Base-by-base conservation (phyloP, 2,888 invertebrate genomes). In the Philonicus albiceps region DNA sequence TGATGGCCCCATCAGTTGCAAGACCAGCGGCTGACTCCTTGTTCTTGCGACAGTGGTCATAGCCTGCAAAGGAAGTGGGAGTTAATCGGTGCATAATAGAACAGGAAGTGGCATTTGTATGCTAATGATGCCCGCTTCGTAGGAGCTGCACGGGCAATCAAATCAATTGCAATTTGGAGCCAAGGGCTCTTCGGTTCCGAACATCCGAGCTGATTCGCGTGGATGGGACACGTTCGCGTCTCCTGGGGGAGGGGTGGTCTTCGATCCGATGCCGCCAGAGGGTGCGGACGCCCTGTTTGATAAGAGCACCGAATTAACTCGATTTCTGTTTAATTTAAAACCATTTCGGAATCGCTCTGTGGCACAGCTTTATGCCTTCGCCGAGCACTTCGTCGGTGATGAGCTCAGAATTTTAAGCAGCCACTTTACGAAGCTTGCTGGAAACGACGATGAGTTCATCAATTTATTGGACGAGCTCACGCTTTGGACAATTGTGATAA, bases 61-160 rank as follows among this genome's bases (percentile, higher is more conserved):
- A 53, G 49, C 53, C 43, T 37, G 64, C 37, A 27, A 76, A 86
- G 86, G 86, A 87, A 87, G 84, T 86, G 73, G 86, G 73, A 86
- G 87, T 87, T 87, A 87, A 87, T 87, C 87, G 86, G 85, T 75
- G 87, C 81, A 85, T 86, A 87, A 86, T 86, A 83, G 85, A 75
- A 84, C 87, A 86, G 87, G 87, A 87, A 86, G 86, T 87, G 78
- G 85, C 86, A 85, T 87, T 87, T 86, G 80, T 87, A 87, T 87
- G 87, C 87, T 75, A 87, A 87, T 87, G 73, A 30, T 31, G 27
- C 43, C 19, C 40, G 73, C 16, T 19, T 84, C 30, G 31, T 30
- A 13, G 73, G 55, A 64, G 37, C 84, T 84, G 84, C 73, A 43
- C 34, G 55, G 31, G 22, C 72, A 43, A 72, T 72, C 83, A 73